Evolutionary conservation across 1,140 invertebrate species (phyloP).

Genomic region (Coenobita brevimanus): DNA sequence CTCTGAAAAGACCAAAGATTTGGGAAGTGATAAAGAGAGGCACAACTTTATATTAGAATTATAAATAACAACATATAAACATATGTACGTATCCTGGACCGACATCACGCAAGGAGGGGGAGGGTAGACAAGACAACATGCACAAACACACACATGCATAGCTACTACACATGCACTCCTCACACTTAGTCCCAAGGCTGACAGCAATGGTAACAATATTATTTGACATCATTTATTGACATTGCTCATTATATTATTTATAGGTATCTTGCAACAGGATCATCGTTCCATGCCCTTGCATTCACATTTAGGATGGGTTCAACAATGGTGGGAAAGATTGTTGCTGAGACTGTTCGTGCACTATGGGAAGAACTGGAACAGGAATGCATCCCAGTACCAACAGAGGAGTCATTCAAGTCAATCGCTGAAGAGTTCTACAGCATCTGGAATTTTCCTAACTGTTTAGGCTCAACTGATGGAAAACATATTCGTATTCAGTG

Average conservation of each 20-base stretch:
- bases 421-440: slow-evolving; percentile 62
- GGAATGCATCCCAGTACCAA: no score
- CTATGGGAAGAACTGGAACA: no score
- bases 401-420: slow-evolving; percentile 27
- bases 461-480: slow-evolving; percentile 70
- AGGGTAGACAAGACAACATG: no score
- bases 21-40: neutral
- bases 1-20: slow-evolving; percentile 44
- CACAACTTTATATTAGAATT: no score
- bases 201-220: no score
- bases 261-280: slow-evolving; percentile 50
- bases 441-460: slow-evolving; percentile 70
- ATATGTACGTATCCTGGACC: no score
- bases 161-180: no score
- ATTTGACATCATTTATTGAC: slow-evolving; percentile 4
- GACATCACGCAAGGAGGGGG: no score
- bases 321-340: slow-evolving; percentile 41
- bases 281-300: slow-evolving; percentile 33
- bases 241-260: slow-evolving; percentile 34
- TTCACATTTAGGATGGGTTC: no score
- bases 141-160: no score
- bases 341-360: slow-evolving; percentile 36
- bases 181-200: no score
- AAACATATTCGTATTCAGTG: slow-evolving; percentile 70
- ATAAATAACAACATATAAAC: no score